Evolutionary conservation across 2,113 vertebrate species (phyloP).

Genomic region (Pelecanus crispus): DNA sequence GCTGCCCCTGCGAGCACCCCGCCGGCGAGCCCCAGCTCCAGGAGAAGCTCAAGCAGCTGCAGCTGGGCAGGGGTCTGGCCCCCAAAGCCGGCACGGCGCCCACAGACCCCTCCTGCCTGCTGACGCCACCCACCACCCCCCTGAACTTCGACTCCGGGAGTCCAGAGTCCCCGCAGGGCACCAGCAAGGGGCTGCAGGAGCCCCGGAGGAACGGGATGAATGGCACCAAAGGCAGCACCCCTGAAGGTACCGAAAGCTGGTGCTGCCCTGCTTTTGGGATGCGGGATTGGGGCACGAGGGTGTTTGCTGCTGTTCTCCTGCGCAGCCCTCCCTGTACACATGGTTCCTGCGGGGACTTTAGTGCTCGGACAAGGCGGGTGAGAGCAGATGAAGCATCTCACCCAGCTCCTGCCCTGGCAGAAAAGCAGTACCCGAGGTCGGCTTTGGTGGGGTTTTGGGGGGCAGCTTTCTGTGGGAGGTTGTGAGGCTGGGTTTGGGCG

Average conservation of each 20-base stretch:
- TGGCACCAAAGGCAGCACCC: not conserved
- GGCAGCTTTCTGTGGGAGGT: not conserved
- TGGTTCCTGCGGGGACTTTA: not conserved
- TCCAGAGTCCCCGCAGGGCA: slow-evolving; percentile 43
- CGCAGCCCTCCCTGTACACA: fast-evolving
- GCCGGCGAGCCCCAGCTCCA: slow-evolving; percentile 25
- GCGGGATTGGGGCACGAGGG: not conserved
- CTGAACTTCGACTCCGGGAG: slow-evolving; percentile 71
- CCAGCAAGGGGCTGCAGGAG: slow-evolving; percentile 62
- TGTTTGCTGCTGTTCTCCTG: not conserved
- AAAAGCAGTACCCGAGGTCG: fast-evolving
- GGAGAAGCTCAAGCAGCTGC: slow-evolving; percentile 70
- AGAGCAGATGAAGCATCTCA: not conserved
- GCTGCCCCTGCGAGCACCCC: not conserved
- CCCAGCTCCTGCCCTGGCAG: not conserved
- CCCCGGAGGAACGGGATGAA: slow-evolving; percentile 58
- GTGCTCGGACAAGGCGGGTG: not conserved
- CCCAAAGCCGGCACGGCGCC: not conserved
- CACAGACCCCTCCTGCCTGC: slow-evolving; percentile 80
- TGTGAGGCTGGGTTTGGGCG: not conserved
- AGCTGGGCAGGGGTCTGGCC: slow-evolving; percentile 57
- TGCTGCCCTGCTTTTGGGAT: not conserved
- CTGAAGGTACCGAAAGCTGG: slow-evolving; percentile 73
- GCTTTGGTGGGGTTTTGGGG: not conserved
- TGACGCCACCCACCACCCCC: slow-evolving; percentile 88